Base-by-base conservation (phyloP, 2,113 vertebrate species). In the Galbula dea region DNA sequence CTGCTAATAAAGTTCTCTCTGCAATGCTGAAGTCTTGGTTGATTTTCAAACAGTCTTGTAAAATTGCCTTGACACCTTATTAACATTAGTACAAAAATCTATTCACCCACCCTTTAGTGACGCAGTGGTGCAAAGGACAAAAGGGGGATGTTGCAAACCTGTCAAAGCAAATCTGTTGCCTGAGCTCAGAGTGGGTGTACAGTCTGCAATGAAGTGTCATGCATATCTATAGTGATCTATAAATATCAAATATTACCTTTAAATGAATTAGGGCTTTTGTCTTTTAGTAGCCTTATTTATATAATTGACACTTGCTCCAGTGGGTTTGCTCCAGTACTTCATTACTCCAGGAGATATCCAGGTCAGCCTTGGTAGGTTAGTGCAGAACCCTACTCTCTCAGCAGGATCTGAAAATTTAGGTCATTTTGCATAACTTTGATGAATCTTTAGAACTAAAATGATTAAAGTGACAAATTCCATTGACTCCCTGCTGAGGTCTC, bases 371-470 rank as follows among this genome's bases (percentile, higher is more conserved):
- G 66, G 71, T 10, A 94, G 84, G 67, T 87, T 69, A 79, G 43
- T 37, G 88, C 80, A 76, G 67, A 89, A 91, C 80, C 58, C 82
- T 43, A 37, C 46, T 92, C 90, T 74, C 94, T 73, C 91, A 93
- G 94, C 89, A 96, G 74, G 89, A 79, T 24, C 75, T 45, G 57
- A 71, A 89, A 92, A 95, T 92, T 84, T 29, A 93, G 92, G 94
- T 94, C 93, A 93, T 72, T 80, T 78, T 1, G 0, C 26, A 5
- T 86, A 91, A 93, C 34, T 95, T 1, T 76, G 77, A 95, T 58
- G 79, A 93, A 83, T 61, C 86, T 82, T 74, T 66, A 90, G 12
- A 83, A 79, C 9, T 15, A 63, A 93, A 88, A 81, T 86, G 22
- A 96, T 93, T 94, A 61, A 95, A 94, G 77, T 24, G 86, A 88